Evolutionary conservation across 1,140 invertebrate species (phyloP), one percentile per base, ranked within the genome.

Genomic region (Leguminivora glycinivorella): DNA sequence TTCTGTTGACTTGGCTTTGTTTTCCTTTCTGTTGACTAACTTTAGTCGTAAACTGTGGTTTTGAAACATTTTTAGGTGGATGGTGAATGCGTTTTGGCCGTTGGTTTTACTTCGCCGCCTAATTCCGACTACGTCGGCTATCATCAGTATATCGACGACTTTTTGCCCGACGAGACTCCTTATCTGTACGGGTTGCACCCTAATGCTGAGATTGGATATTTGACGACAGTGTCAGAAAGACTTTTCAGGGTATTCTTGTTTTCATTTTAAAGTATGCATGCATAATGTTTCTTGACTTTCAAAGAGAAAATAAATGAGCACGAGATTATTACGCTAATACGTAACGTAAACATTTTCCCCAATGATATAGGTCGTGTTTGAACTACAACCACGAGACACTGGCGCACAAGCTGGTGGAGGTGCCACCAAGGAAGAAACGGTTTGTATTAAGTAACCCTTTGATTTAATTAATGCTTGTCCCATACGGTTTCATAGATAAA

Each of bases 161-260:
- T 93, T 81, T 85, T 99, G 4, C 98, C 98, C 0, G 90, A 95
- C 0, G 98, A 99, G 89, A 97, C 96, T 68, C 98, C 98, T 0
- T 94, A 96, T 73, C 89, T 99, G 0, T 99, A 99, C 83, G 98
- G 98, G 14, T 92, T 99, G 3, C 98, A 99, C 92, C 95, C 97
- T 0, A 99, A 99, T 89, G 97, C 98, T 5, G 98, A 99, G 92
- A 98, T 99, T 73, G 98, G 98, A 19, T 98, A 98, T 80, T 92
- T 99, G 43, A 98, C 98, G 0, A 95, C 94, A 0, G 96, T 95
- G 2, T 96, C 97, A 0, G 97, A 98, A 78, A 95, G 95, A 71
- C 92, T 99, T 17, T 98, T 99, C 83, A 95, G 94, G 79, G 88
- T 96, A 70, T 70, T 12, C 19, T 22, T 22, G 2, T 22, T 0